Base-by-base conservation (phyloP, 2,888 invertebrate genomes). In the Xanthorhoe designata region DNA sequence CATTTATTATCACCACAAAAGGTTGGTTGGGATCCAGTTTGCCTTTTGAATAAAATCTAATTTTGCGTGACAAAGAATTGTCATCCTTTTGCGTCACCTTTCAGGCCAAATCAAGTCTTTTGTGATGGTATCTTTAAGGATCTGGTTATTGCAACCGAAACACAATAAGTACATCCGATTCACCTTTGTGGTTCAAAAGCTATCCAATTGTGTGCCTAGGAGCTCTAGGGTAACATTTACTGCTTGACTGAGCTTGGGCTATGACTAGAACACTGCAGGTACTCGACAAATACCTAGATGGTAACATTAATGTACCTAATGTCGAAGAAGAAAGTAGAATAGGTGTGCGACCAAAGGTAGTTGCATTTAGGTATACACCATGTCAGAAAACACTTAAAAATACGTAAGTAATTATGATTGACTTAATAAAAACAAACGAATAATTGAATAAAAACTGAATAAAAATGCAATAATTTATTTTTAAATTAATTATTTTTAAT, bases 171-270 rank as follows among this genome's bases (percentile, higher is more conserved):
- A 42, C 42, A 32, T 13, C 38, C 38, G 13, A 7, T 47, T 47
- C 13, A 47, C 47, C 47, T 17, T 47, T 47, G 47, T 47, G 17
- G 47, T 47, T 17, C 47, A 15, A 42, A 42, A 42, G 10, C 47
- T 47, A 47, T 1, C 29, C 15, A n/a, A 29, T 32, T 50, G 50
- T 50, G 50, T 29, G 32, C 15, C 13, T n/a, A 15, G 13, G 29
- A 13, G 13, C 7, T 47, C 17, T 47, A 15, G n/a, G 42, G 35
- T 51, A 42, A 51, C 42, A 62, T 50, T 56, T 61, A 50, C 55
- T 38, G 61, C 10, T 61, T 55, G 49, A 55, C 55, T 61, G 47
- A 35, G 35, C 61, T n/a, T 17, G 1, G 17, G 35, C 18, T 54
- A 10, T 59, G 59, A 52, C 17, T 15, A 42, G 47, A 47, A 17